A percentile compares a stretch with the other conserved stretches of the same genome.
Evolutionary conservation across 2,113 vertebrate species (phyloP).

Genomic region (Chloebia gouldiae): DNA sequence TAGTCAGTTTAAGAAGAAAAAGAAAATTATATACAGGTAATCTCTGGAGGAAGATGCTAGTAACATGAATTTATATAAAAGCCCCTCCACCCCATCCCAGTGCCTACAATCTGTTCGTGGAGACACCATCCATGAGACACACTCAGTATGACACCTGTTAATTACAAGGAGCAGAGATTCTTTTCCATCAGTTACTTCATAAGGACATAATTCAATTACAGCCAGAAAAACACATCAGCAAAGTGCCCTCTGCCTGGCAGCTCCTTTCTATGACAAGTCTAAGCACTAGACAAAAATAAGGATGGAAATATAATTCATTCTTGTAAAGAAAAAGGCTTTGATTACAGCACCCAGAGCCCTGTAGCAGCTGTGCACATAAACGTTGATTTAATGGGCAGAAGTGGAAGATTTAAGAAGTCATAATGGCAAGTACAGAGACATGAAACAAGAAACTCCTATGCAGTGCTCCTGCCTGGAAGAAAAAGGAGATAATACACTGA

Average conservation of each 20-base stretch:
- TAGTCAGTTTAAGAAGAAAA: neutral
- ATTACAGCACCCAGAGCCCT: neutral
- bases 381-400: neutral
- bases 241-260: neutral
- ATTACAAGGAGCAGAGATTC: neutral
- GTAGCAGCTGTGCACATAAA: neutral
- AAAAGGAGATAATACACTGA: neutral
- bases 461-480: neutral
- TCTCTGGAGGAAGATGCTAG: neutral
- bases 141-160: neutral
- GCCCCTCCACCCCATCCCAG: neutral
- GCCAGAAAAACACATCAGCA: neutral
- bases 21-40: neutral
- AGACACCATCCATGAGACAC: neutral
- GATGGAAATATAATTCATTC: neutral
- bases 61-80: neutral
- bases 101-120: neutral
- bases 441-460: neutral
- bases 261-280: neutral
- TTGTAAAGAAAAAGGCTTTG: neutral
- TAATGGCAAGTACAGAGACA: neutral
- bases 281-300: neutral
- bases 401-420: neutral
- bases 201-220: neutral
- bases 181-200: neutral